Conservation (phyloP, 2,888 invertebrate species). For the Eurytoma adleriae region DNA sequence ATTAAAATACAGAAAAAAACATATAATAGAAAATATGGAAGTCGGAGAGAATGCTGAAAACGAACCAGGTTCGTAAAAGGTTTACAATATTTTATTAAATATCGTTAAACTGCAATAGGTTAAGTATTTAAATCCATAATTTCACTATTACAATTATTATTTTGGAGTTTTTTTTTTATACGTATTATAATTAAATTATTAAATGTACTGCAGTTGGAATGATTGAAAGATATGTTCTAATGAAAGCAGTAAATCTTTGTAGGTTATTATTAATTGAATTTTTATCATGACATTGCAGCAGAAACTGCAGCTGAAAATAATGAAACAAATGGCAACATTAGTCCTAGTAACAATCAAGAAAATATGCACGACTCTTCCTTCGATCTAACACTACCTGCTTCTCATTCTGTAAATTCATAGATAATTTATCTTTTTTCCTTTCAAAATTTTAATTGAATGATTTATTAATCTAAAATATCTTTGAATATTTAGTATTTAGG, state of each 20-base stretch:
- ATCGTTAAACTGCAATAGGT: too few species aligned
- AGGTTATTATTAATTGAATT: background rate
- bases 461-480: constrained; percentile 23
- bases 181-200: too few species aligned
- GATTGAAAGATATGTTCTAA: background rate
- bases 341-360: constrained; percentile 19
- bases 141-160: too few species aligned
- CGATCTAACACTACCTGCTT: constrained; percentile 78
- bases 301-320: constrained; percentile 13
- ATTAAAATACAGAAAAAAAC: too few species aligned
- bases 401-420: constrained; percentile 77
- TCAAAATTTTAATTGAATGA: constrained; percentile 22
- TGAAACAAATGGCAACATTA: background rate
- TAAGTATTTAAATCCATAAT: too few species aligned
- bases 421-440: background rate
- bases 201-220: background rate
- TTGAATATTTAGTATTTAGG: constrained; percentile 78
- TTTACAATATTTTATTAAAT: too few species aligned
- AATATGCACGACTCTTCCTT: constrained; percentile 63
- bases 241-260: background rate
- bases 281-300: background rate
- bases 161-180: too few species aligned
- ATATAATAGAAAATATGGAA: too few species aligned
- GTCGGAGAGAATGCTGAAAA: too few species aligned
- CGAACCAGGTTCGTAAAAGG: too few species aligned